phyloP scores from a whole-genome alignment of 2,888 invertebrate genomes.

The Lysandra bellargus region DNA sequence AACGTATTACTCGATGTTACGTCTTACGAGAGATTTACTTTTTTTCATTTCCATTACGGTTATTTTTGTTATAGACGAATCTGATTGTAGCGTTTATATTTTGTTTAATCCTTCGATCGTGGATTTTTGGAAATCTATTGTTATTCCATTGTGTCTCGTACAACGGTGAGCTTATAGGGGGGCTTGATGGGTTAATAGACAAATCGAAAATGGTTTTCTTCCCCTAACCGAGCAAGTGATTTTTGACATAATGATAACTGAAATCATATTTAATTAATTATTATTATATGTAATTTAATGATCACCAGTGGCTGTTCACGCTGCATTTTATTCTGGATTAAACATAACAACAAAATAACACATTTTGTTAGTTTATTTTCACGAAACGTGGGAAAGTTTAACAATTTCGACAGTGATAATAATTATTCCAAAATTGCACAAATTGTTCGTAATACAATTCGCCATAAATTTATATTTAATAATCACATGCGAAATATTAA shows the following conservation, averaged over 20 bases:
- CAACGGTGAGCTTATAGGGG: no score
- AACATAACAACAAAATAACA: not conserved
- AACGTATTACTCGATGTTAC: not conserved
- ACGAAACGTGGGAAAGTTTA: not conserved
- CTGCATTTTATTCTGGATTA: not conserved
- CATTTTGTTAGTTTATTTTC: not conserved
- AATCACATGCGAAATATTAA: not conserved
- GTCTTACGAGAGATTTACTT: not conserved
- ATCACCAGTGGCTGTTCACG: not conserved
- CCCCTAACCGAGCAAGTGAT: no score
- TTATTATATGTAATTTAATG: not conserved
- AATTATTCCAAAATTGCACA: not conserved
- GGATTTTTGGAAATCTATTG: no score
- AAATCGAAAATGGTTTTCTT: no score
- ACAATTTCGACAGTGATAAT: not conserved
- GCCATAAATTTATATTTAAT: not conserved
- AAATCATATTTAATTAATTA: not conserved
- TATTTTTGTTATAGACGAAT: not conserved
- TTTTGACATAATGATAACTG: not conserved
- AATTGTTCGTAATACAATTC: not conserved
- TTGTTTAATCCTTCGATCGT: no score
- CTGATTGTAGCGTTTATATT: no score
- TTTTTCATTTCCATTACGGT: not conserved
- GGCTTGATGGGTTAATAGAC: no score
- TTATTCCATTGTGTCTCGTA: no score